Evolutionary conservation across 1,140 invertebrate genomes (phyloP).

Genomic region (Megalopta genalis): DNA sequence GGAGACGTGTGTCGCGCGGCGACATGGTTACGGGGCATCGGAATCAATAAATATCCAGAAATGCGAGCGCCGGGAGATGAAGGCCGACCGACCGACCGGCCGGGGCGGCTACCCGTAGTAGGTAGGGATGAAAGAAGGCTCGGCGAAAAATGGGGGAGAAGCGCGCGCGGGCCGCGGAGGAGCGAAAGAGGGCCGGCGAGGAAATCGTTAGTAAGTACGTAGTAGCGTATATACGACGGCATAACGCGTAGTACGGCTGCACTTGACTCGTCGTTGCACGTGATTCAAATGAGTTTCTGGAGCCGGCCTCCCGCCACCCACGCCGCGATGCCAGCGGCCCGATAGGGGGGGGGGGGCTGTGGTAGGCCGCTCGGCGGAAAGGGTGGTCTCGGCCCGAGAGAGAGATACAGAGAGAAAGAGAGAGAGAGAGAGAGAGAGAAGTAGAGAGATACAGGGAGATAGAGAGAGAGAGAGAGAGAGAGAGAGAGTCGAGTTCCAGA

Average conservation of each 20-base stretch:
- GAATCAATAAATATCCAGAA: slow-evolving; percentile 44
- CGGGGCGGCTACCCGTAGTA: no score
- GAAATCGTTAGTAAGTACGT: slow-evolving; percentile 38
- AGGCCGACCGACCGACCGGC: no score
- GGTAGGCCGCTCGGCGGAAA: slow-evolving; percentile 27
- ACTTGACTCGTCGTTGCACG: slow-evolving; percentile 63
- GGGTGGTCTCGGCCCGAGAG: slow-evolving; percentile 12
- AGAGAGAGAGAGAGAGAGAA: no score
- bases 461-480: no score
- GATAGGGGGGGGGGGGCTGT: slow-evolving; percentile 30
- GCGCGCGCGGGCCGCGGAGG: not conserved
- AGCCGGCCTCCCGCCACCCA: slow-evolving; percentile 26
- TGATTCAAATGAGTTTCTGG: slow-evolving; percentile 66
- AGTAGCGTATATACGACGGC: slow-evolving; percentile 46
- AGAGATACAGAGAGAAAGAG: no score
- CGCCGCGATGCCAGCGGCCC: slow-evolving; percentile 6
- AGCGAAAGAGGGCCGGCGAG: slow-evolving; percentile 12
- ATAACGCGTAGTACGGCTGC: slow-evolving; percentile 52
- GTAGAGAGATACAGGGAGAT: no score
- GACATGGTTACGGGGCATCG: slow-evolving; percentile 21
- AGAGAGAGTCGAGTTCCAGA: no score
- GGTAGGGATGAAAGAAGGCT: not conserved
- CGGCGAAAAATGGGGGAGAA: not conserved
- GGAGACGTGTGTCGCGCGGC: not conserved
- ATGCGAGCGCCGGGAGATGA: not conserved